phyloP scores from a whole-genome alignment of 2,797 vertebrate species.

The Alfaro cultratus region DNA sequence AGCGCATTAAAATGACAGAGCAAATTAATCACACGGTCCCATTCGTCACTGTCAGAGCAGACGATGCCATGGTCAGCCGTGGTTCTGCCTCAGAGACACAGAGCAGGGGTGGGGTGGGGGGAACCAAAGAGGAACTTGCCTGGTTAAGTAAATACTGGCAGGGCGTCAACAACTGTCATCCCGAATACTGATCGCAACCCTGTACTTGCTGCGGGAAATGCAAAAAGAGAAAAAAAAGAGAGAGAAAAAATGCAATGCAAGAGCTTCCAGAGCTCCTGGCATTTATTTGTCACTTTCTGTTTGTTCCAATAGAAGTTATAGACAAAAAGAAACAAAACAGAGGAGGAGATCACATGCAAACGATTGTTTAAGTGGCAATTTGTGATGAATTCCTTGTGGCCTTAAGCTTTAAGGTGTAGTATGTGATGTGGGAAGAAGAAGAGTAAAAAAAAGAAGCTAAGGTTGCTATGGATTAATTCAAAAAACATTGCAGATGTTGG shows the following conservation, averaged over 20 bases:
- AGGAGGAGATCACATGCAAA: background rate
- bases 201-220: constrained; percentile 57
- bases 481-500: background rate
- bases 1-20: constrained; percentile 80
- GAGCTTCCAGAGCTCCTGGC: constrained; percentile 50
- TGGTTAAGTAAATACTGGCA: constrained; percentile 67
- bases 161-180: constrained; percentile 62
- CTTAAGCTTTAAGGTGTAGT: background rate
- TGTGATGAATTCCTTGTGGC: constrained; percentile 8
- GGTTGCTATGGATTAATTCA: background rate
- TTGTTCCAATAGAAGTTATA: constrained; percentile 39
- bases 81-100: constrained; percentile 71
- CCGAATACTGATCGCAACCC: constrained; percentile 71
- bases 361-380: constrained; percentile 8
- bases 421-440: background rate
- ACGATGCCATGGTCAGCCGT: constrained; percentile 58
- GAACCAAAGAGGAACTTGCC: constrained; percentile 61
- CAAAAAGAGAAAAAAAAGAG: constrained; percentile 23
- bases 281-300: constrained; percentile 49
- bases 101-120: constrained; percentile 15
- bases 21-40: constrained; percentile 83
- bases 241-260: constrained; percentile 44
- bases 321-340: constrained; percentile 35
- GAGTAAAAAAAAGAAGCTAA: background rate
- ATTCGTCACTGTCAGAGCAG: constrained; percentile 79